These are phyloP conservation scores for Acanthiza pusilla DNA, from an alignment of 2,797 vertebrate species.

Conservation along the genomic window DNA sequence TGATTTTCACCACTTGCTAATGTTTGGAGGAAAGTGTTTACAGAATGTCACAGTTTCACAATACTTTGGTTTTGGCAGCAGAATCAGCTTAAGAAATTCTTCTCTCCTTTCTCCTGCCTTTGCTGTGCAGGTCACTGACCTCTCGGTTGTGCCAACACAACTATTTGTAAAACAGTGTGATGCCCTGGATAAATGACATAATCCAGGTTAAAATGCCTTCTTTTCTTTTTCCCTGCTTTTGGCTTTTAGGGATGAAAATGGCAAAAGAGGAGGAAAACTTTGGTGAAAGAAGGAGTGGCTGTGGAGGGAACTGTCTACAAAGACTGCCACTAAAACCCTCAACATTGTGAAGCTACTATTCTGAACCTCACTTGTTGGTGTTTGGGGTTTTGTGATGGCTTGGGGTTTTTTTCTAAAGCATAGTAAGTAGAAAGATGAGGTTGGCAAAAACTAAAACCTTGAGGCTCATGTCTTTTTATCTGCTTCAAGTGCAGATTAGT, in stretches of 20 bases:
- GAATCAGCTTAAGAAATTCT: constrained; percentile 16
- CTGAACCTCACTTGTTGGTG: background rate
- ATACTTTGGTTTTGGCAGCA: constrained; percentile 27
- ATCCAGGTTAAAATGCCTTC: background rate
- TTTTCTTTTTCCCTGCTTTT: background rate
- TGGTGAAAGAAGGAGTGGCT: background rate
- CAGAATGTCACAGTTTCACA: constrained; percentile 20
- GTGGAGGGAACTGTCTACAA: background rate
- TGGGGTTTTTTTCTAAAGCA: background rate
- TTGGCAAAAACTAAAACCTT: background rate
- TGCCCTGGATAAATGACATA: background rate
- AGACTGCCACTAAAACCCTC: background rate
- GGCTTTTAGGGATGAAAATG: background rate
- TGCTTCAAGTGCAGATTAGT: background rate
- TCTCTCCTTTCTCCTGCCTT: background rate
- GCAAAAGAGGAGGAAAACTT: background rate
- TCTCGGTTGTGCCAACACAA: background rate
- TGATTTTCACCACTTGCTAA: background rate
- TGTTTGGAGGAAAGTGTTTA: background rate
- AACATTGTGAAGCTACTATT: background rate
- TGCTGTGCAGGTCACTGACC: background rate
- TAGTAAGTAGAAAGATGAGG: background rate
- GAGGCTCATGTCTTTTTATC: background rate
- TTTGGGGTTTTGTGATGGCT: background rate
- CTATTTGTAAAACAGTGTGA: constrained; percentile 13